Conservation (phyloP, 2,888 invertebrate genomes). For the Drosophila nigricruria region DNA sequence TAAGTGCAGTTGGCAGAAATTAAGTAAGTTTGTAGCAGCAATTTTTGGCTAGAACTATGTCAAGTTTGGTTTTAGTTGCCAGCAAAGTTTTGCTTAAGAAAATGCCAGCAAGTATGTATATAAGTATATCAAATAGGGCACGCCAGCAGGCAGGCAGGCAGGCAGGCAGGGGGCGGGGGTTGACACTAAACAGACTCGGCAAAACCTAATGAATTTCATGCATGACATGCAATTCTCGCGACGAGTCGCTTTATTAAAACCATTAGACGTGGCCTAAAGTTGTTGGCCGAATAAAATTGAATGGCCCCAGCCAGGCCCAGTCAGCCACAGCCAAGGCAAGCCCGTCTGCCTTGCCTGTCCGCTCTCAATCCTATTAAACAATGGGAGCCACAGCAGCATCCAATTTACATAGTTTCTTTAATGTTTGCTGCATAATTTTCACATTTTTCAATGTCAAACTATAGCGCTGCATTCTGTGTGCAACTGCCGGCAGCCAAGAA, state of each 20-base stretch:
- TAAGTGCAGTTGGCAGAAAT: slow-evolving; percentile 79
- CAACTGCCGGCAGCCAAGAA: slow-evolving; percentile 49
- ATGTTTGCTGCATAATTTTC: slow-evolving; percentile 84
- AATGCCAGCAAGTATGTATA: slow-evolving; percentile 61
- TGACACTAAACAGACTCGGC: slow-evolving; percentile 36
- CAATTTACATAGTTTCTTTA: slow-evolving; percentile 79
- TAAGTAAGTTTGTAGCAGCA: slow-evolving; percentile 81
- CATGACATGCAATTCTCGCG: slow-evolving; percentile 71
- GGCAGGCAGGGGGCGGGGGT: neutral
- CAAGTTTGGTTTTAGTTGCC: slow-evolving; percentile 81
- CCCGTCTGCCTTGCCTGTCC: neutral
- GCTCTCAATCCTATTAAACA: neutral
- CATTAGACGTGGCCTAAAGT: slow-evolving; percentile 69
- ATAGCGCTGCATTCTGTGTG: slow-evolving; percentile 63
- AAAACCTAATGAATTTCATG: slow-evolving; percentile 77
- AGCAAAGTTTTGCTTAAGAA: slow-evolving; percentile 78
- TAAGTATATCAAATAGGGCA: slow-evolving; percentile 71
- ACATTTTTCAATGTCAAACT: slow-evolving; percentile 84
- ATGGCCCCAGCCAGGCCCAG: slow-evolving; percentile 25
- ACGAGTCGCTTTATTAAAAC: slow-evolving; percentile 78
- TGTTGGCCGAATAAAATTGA: slow-evolving; percentile 63
- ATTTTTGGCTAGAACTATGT: slow-evolving; percentile 79
- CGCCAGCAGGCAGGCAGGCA: no score
- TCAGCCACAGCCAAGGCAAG: no score
- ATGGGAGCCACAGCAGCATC: slow-evolving; percentile 51